Evolutionary conservation across 1,140 invertebrate genomes (phyloP), one percentile per base, ranked within the genome.

Genomic region (Parapsyche elsis): DNA sequence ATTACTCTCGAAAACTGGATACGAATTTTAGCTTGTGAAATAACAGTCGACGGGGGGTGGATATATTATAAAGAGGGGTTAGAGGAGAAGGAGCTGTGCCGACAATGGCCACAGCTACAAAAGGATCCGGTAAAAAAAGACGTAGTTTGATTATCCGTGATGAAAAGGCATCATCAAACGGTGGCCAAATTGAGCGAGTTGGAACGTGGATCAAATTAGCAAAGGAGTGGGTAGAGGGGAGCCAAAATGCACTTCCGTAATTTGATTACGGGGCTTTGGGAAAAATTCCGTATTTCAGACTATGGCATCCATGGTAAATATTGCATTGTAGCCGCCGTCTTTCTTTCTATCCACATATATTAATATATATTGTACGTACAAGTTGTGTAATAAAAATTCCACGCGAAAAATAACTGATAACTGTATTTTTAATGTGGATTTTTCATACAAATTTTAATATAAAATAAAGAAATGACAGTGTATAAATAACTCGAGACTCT

Each of bases 121-220:
- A 67, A 24, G 64, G 24, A 24, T n/a, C 0, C n/a, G 5, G 64
- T 53, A 5, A 67, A 30, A 64, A 67, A 67, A 67, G 64, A 67
- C 64, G 64, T 67, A 67, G 64, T 67, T 67, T 67, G 64, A 67
- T 67, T 67, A 67, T 67, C 64, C 64, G 9, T n/a, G 64, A 67
- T 67, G 64, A 67, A 67, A 67, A 67, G 64, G 64, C 64, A 67
- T 67, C 64, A 67, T 67, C 64, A 67, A 67, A 67, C 64, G 64
- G 10, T 14, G 64, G 64, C 21, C 14, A 67, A 67, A 67, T 67
- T 67, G 64, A 67, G 64, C 64, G 21, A 21, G 21, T 5, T 21
- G 23, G 64, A 67, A 67, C 64, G 64, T 67, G 64, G 64, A 67
- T 67, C 64, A 67, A 67, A 67, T 67, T 67, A 67, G 21, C 64